These are phyloP conservation scores for Drosophila cognata DNA, from an alignment of 2,888 invertebrate species.

Conservation along the genomic window DNA sequence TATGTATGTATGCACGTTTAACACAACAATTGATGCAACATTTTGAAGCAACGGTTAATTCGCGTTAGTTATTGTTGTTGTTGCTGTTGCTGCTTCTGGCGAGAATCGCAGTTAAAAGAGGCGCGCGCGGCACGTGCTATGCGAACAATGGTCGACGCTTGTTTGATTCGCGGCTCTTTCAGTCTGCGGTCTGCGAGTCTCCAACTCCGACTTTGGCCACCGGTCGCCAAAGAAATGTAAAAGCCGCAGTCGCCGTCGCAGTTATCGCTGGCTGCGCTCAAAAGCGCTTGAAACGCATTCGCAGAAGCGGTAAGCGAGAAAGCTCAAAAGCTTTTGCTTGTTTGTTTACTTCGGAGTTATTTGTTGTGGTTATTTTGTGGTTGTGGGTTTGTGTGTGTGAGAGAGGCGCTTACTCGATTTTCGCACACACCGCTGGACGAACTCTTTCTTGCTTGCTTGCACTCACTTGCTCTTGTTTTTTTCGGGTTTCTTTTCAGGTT, in stretches of 20 bases:
- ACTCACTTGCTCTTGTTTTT: conserved; percentile 18
- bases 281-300: conserved; percentile 29
- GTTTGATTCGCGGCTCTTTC: conserved; percentile 73
- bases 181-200: conserved; percentile 39
- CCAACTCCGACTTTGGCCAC: conserved; percentile 40
- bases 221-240: conserved; percentile 72
- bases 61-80: conserved; percentile 21
- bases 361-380: conserved; percentile 9
- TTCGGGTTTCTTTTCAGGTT: conserved; percentile 10
- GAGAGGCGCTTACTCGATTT: conserved; percentile 47
- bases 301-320: conserved; percentile 44
- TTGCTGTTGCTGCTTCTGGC: conserved; percentile 4
- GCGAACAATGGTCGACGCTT: conserved; percentile 83
- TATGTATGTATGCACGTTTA: conserved; percentile 11
- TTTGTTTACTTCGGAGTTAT: conserved; percentile 34
- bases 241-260: conserved; percentile 39
- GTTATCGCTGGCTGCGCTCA: conserved; percentile 26
- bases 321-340: conserved; percentile 56
- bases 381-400: conserved; percentile 10
- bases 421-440: conserved; percentile 65
- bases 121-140: conserved; percentile 81
- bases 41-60: conserved; percentile 31
- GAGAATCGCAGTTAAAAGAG: conserved; percentile 33
- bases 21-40: conserved; percentile 34
- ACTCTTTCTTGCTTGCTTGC: conserved; percentile 37